These are phyloP conservation scores for Aphis craccivora DNA, from an alignment of 1,140 invertebrate species.

Conservation along the genomic window DNA sequence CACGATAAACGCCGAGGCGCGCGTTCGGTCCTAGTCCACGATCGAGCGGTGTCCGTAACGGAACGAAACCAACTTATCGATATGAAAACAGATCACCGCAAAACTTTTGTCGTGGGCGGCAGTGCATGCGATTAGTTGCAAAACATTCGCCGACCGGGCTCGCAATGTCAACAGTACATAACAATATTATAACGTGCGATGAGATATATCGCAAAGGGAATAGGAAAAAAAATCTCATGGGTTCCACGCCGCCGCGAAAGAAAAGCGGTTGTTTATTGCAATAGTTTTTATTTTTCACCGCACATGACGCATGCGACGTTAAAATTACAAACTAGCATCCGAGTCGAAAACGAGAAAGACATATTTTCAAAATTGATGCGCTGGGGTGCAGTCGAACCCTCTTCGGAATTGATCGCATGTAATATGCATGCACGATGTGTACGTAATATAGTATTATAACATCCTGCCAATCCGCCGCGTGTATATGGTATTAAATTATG, in stretches of 20 bases:
- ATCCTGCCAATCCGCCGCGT: neutral
- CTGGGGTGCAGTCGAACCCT: neutral
- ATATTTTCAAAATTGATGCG: neutral
- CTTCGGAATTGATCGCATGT: neutral
- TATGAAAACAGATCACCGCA: neutral
- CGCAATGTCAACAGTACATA: neutral
- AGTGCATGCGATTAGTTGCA: neutral
- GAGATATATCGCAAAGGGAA: neutral
- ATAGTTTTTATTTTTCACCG: constrained; percentile 11
- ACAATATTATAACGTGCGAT: too few relatives aligned
- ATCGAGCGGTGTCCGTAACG: neutral
- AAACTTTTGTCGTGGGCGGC: neutral
- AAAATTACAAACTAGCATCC: constrained; percentile 5
- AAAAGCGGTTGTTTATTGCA: neutral
- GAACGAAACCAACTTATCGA: neutral
- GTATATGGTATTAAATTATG: constrained; percentile 16
- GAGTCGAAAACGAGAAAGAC: neutral
- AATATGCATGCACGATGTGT: neutral
- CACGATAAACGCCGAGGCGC: neutral
- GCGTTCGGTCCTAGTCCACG: neutral
- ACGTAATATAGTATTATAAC: neutral
- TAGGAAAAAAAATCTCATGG: neutral
- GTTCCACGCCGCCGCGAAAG: neutral
- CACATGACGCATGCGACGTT: neutral
- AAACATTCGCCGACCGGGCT: neutral